Evolutionary conservation across 1,140 invertebrate genomes (phyloP), one percentile per base, ranked within the genome.

Genomic region (Eciton burchellii): DNA sequence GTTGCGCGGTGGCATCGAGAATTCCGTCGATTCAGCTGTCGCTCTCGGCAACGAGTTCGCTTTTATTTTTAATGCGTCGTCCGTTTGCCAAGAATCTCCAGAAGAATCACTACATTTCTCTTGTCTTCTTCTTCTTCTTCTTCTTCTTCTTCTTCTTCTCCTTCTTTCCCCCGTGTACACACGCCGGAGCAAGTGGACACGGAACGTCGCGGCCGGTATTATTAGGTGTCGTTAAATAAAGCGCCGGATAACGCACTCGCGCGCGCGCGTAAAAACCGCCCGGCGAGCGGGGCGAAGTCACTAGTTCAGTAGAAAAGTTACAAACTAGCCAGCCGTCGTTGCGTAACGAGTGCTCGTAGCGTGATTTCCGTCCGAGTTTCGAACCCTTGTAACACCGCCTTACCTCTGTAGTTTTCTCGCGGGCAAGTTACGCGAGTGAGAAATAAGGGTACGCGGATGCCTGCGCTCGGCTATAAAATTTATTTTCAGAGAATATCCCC

Each of bases 301-400:
- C n/a, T n/a, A n/a, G 74, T 70, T 41, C 72, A 85, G 84, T 86
- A 63, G 84, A 85, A 86, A 82, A 60, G 84, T 86, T 82, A 72
- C 52, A 54, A 45, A 85, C 79, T 86, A 86, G 83, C 66, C 84
- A 85, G 84, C 74, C 83, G 24, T 24, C 57, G 72, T 68, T 85
- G 52, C 83, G 83, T 85, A 79, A 85, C 35, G 24, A 49, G 54
- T 72, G 84, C 49, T 79, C 70, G 63, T 45, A 68, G 74, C 49
- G 52, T 45, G 47, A 79, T 79, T 79, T 70, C 74, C 56, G 21
- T 57, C 63, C 0, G 70, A 79, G 63, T 79, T 79, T 79, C 63
- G 65, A 57, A 29, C 12, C 47, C 74, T 77, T 77, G 41, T 41
- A 77, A 68, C 29, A 16, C 54, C 63, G 63, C 62, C 19, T 68